Evolutionary conservation across 1,140 invertebrate genomes (phyloP).

Genomic region (Teleogryllus occipitalis): DNA sequence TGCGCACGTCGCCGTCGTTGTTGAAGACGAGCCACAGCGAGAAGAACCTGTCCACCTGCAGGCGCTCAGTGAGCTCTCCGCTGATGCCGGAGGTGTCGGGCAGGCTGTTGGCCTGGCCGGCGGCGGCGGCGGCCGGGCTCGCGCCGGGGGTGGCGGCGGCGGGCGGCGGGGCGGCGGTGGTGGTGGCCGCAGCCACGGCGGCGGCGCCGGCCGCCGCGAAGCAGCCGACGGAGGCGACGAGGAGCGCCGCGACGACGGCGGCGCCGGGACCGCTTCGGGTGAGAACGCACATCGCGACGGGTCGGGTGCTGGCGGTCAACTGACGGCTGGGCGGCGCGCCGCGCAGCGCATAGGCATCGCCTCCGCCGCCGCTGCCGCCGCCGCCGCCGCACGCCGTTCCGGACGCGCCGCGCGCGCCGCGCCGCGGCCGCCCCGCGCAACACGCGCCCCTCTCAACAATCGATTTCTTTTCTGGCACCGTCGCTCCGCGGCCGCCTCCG

Average conservation of each 20-base stretch:
- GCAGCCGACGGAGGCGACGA: background rate
- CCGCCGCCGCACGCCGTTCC: too few relatives aligned
- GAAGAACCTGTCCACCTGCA: constrained; percentile 43
- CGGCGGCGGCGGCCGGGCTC: constrained; percentile 17
- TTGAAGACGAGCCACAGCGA: constrained; percentile 45
- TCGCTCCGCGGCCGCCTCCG: too few relatives aligned
- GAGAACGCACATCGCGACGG: background rate
- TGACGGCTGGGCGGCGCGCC: too few relatives aligned
- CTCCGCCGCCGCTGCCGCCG: too few relatives aligned
- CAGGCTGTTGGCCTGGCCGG: constrained; percentile 27
- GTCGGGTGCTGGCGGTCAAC: background rate
- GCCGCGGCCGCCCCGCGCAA: background rate
- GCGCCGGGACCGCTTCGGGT: background rate
- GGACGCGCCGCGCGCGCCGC: too few relatives aligned
- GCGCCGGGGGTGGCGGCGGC: background rate
- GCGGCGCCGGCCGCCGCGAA: background rate
- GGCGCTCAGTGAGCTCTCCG: constrained; percentile 39
- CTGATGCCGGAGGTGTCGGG: constrained; percentile 43
- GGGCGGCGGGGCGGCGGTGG: too few relatives aligned
- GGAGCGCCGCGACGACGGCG: background rate
- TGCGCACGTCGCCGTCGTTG: constrained; percentile 42
- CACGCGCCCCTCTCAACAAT: background rate
- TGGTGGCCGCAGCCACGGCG: too few relatives aligned
- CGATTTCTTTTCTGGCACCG: background rate
- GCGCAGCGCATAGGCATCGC: background rate